These are phyloP conservation scores for Paracanthobrama guichenoti DNA, from an alignment of 2,113 vertebrate species.

Conservation along the genomic window DNA sequence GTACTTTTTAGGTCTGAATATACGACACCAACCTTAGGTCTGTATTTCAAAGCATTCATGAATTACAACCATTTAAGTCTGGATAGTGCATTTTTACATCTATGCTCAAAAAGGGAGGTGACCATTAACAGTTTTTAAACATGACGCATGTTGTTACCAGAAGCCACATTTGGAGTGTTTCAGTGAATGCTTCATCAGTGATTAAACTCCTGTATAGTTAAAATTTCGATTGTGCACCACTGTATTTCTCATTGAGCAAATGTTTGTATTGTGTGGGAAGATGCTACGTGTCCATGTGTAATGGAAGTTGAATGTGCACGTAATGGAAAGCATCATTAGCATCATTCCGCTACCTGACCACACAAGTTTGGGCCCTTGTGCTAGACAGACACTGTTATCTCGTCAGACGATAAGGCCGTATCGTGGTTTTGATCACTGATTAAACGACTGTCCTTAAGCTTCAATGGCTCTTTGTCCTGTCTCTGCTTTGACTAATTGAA, in stretches of 20 bases:
- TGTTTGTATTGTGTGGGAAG: background rate
- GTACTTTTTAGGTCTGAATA: no score
- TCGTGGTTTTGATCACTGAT: constrained; percentile 53
- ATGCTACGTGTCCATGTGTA: constrained; percentile 1
- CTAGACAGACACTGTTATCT: constrained; percentile 39
- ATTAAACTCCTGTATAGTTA: background rate
- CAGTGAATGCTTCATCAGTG: background rate
- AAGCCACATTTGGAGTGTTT: background rate
- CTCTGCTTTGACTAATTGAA: constrained; percentile 35
- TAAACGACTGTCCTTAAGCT: constrained; percentile 28
- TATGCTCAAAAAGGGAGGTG: no score
- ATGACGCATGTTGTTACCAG: background rate
- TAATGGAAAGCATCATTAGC: constrained; percentile 13
- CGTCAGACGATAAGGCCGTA: background rate
- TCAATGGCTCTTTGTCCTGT: constrained; percentile 53
- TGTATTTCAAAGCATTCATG: no score
- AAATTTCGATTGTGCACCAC: background rate
- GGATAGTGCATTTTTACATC: no score
- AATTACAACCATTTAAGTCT: no score
- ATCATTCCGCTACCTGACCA: constrained; percentile 4
- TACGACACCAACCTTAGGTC: no score
- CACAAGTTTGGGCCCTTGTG: background rate
- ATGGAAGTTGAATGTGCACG: constrained; percentile 39
- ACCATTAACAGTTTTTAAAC: background rate
- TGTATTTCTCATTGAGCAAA: background rate